Percentiles rank a stretch among this genome's conserved stretches.
Conservation (phyloP, 1,140 invertebrate genomes). For the Hypothenemus hampei region DNA sequence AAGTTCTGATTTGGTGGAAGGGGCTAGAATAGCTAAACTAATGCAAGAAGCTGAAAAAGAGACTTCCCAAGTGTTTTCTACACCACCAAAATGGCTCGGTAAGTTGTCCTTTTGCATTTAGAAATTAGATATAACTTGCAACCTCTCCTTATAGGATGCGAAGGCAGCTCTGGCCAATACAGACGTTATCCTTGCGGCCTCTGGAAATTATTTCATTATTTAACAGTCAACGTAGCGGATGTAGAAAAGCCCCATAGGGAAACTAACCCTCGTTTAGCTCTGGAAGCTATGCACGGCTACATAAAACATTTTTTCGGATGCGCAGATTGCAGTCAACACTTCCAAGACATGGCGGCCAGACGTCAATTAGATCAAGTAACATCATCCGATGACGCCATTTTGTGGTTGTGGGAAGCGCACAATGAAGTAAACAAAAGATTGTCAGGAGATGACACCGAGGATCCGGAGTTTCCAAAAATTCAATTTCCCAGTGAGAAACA, state of each 20-base stretch:
- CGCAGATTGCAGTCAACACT: constrained; percentile 83
- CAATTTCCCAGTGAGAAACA: constrained; percentile 74
- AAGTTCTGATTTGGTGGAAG: constrained; percentile 49
- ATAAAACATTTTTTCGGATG: constrained; percentile 94
- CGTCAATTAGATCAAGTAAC: constrained; percentile 64
- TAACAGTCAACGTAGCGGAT: constrained; percentile 75
- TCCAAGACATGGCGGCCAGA: constrained; percentile 69
- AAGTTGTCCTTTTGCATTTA: constrained; percentile 4
- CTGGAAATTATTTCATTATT: constrained; percentile 92
- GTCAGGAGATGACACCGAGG: constrained; percentile 80
- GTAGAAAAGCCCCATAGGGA: constrained; percentile 42
- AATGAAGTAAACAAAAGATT: constrained; percentile 90
- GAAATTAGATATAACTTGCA: neutral
- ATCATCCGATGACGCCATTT: constrained; percentile 66
- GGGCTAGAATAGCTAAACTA: constrained; percentile 53
- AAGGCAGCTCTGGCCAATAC: constrained; percentile 63
- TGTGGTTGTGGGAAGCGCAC: constrained; percentile 95
- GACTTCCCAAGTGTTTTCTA: constrained; percentile 53
- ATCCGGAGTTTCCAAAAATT: constrained; percentile 84
- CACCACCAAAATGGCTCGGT: constrained; percentile 62
- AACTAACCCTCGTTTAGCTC: constrained; percentile 59
- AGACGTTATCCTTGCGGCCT: constrained; percentile 94
- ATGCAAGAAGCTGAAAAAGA: constrained; percentile 51
- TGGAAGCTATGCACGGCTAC: constrained; percentile 81
- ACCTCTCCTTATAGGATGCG: constrained; percentile 59